phyloP scores from a whole-genome alignment of 2,888 invertebrate species.

The Stramonita haemastoma region DNA sequence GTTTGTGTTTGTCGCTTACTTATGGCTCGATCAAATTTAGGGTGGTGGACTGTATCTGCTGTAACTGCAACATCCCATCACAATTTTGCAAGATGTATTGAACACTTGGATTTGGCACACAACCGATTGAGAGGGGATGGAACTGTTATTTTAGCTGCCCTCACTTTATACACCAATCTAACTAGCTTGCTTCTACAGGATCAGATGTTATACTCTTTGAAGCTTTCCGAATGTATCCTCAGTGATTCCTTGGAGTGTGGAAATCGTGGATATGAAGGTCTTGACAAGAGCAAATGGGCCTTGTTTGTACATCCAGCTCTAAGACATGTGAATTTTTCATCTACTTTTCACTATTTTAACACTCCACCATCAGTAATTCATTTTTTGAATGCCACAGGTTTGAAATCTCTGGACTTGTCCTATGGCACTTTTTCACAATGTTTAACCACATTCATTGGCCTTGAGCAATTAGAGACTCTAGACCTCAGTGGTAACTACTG shows the following conservation, averaged over 20 bases:
- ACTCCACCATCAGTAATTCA: not conserved
- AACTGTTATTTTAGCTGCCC: not conserved
- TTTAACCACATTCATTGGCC: not conserved
- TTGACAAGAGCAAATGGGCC: not conserved
- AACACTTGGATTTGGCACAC: not conserved
- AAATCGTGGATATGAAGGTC: not conserved
- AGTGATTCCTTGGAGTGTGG: not conserved
- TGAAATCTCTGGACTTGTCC: not conserved
- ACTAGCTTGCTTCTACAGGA: not conserved
- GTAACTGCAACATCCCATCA: not conserved
- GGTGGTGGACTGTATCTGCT: not conserved
- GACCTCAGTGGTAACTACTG: constrained; percentile 31
- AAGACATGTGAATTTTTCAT: not conserved
- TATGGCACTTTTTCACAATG: not conserved
- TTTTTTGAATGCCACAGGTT: not conserved
- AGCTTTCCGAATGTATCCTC: not conserved
- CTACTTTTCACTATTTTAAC: not conserved
- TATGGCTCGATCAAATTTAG: not conserved
- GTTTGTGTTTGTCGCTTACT: not conserved
- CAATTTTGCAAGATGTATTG: not conserved
- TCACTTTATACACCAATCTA: not conserved
- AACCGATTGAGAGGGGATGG: not conserved
- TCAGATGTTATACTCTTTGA: not conserved
- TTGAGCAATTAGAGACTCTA: not conserved
- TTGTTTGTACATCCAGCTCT: not conserved